Conservation (phyloP, 2,888 invertebrate species). For the Drosophila eohydei region DNA sequence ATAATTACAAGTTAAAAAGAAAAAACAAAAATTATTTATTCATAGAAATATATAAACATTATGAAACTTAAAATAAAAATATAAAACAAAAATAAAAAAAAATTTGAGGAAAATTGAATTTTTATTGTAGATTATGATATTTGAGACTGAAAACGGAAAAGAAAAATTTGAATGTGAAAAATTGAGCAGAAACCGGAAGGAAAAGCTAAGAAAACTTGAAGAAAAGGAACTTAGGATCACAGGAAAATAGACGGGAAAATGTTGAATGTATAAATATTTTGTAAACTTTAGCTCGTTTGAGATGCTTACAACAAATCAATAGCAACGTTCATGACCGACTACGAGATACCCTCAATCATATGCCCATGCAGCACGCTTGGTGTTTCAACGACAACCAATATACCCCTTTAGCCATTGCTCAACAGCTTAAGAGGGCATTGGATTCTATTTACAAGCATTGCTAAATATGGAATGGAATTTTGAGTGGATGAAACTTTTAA, state of each 20-base stretch:
- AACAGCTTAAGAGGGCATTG: background rate
- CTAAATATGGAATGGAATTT: conserved; percentile 6
- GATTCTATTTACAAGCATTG: background rate
- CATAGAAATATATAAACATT: too few relatives aligned
- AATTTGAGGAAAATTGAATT: too few relatives aligned
- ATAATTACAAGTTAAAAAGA: too few relatives aligned
- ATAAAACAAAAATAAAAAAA: too few relatives aligned
- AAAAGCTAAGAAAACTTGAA: background rate
- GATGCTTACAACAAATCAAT: background rate
- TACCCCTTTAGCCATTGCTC: background rate
- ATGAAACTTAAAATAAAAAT: too few relatives aligned
- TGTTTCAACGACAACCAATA: background rate
- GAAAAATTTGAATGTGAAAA: background rate
- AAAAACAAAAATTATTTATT: too few relatives aligned
- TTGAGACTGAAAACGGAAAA: background rate
- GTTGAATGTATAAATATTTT: background rate
- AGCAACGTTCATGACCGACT: background rate
- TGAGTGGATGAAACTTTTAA: background rate
- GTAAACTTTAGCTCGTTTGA: conserved; percentile 1
- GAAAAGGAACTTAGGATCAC: background rate
- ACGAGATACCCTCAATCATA: background rate
- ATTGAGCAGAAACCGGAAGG: too few relatives aligned
- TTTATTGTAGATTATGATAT: background rate
- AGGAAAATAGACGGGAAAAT: background rate
- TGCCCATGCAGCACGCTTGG: too few relatives aligned